A percentile compares a stretch with the other conserved stretches of the same genome.
Evolutionary conservation across 2,888 invertebrate species (phyloP).

Genomic region (Erpobdella octoculata): DNA sequence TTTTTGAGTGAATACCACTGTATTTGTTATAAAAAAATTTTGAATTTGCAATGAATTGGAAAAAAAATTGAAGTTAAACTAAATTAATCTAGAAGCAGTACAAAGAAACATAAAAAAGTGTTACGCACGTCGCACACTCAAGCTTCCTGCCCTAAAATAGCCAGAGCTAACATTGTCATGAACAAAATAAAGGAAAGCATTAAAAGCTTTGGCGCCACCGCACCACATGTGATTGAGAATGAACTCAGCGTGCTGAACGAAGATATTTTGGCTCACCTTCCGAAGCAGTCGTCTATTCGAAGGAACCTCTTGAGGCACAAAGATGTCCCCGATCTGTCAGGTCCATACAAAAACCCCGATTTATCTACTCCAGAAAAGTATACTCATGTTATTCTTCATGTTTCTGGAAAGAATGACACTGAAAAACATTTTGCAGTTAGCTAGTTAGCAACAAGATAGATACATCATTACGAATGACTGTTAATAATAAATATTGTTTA

Average conservation of each 20-base stretch:
- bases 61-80: background rate
- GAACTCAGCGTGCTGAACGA: background rate
- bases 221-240: background rate
- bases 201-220: background rate
- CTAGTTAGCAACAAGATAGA: too few species aligned
- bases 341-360: background rate
- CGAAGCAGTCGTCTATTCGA: background rate
- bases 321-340: background rate
- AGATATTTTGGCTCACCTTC: background rate
- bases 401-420: background rate
- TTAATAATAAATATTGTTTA: too few species aligned
- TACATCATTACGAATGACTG: too few species aligned
- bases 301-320: background rate
- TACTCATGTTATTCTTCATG: background rate
- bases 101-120: background rate
- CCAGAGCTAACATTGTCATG: background rate
- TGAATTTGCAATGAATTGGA: too few species aligned
- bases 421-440: background rate
- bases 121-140: background rate
- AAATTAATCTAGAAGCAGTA: background rate
- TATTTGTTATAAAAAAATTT: too few species aligned
- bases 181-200: background rate
- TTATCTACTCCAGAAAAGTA: constrained; percentile 4
- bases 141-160: constrained; percentile 3
- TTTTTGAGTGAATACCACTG: too few species aligned